Evolutionary conservation across 2,113 vertebrate genomes (phyloP).

Genomic region (Sciurus niger): DNA sequence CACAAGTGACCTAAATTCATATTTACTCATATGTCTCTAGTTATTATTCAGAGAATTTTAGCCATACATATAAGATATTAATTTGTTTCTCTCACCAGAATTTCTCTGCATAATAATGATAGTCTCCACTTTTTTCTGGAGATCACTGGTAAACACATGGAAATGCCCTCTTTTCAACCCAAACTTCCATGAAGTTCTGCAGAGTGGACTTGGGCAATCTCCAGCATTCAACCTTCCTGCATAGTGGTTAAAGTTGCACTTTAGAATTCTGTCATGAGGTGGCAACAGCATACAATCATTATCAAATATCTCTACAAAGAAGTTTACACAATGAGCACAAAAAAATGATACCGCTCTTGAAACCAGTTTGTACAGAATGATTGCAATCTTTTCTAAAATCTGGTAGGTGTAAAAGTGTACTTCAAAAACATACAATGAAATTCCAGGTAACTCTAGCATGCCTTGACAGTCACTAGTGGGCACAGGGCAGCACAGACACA

Average conservation of each 20-base stretch:
- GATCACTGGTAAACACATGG: background rate
- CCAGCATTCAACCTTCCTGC: background rate
- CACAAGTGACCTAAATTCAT: background rate
- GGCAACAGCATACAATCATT: background rate
- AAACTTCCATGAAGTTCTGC: conserved; percentile 1
- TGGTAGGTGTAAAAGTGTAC: background rate
- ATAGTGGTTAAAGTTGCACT: background rate
- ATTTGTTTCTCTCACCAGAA: background rate
- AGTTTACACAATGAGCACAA: background rate
- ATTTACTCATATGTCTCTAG: background rate
- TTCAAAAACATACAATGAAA: background rate
- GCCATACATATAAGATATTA: no score
- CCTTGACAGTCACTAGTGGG: background rate
- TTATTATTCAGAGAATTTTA: background rate
- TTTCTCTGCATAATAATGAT: background rate
- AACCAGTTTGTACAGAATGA: background rate
- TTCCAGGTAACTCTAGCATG: background rate
- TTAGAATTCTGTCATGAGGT: background rate
- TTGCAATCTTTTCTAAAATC: background rate
- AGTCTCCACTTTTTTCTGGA: background rate
- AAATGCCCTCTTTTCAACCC: background rate
- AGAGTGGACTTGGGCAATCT: background rate
- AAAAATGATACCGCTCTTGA: background rate
- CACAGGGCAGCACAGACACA: background rate
- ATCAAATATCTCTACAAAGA: background rate